Base-by-base conservation (phyloP, 1,140 invertebrate genomes). In the Trichonephila clavata region DNA sequence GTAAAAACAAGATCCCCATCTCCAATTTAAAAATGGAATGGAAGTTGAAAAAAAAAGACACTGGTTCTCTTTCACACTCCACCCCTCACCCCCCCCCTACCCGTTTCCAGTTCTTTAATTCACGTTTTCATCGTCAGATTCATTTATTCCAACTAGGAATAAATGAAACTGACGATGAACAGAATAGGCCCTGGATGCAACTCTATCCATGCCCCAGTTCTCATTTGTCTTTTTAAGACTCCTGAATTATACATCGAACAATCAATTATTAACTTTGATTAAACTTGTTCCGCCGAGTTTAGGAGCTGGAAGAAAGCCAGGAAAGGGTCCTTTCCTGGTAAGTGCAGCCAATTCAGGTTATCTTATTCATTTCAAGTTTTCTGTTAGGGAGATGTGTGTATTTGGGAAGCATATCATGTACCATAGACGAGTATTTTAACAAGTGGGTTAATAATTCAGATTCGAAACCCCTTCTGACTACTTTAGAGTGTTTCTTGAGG, bases 181-280 rank as follows among this genome's bases (percentile, higher is more conserved):
- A 27, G 6, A 86, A 32, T 86, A 39, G 59, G 10, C 50, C 59
- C 18, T 18, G 63, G 27, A 63, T 90, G 68, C n/a, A 90, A 81
- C 71, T 90, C 71, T 68, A 60, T 80, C 88, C 50, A 32, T n/a
- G 57, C 24, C 68, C 39, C 32, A 71, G 57, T 60, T 60, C 43
- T 92, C 90, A 92, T 92, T 80, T 84, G 90, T 84, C 80, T 84
- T 65, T 65, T 92, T 65, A 83, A 92, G 80, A 50, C 77, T 84
- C 68, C 50, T 84, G 80, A 92, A 92, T 92, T 63, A 92, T 92
- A 92, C 77, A 92, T 84, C 14, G 77, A 24, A 57, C 77, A 27
- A 92, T 92, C 57, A 92, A 92, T 92, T 92, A 92, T 92, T 92
- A 92, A 84, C 80, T 92, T 84, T 83, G 90, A 92, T 92, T 92